Conservation (phyloP, 2,113 vertebrate genomes). For the Glaucomys volans region DNA sequence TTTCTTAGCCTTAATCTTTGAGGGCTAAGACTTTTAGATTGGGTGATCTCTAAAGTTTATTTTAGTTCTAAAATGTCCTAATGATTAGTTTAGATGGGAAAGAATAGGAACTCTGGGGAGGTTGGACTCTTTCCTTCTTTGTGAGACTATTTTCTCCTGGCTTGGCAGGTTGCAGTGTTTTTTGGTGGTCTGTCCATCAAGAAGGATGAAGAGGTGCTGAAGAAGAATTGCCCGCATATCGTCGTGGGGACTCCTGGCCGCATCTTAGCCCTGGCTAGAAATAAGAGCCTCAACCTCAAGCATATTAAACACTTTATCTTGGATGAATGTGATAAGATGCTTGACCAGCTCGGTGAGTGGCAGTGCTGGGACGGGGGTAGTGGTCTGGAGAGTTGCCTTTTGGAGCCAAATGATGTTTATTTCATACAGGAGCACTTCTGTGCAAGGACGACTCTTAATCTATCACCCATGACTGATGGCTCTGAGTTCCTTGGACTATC, state of each 20-base stretch:
- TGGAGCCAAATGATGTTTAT: constrained; percentile 74
- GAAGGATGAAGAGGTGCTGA: constrained; percentile 92
- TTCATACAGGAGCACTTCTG: constrained; percentile 26
- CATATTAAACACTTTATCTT: constrained; percentile 94
- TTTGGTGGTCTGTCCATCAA: constrained; percentile 92
- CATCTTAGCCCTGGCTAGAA: constrained; percentile 90
- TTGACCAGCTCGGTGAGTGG: constrained; percentile 91
- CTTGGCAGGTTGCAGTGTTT: constrained; percentile 90
- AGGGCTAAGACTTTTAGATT: neutral
- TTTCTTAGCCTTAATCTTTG: neutral
- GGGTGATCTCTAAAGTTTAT: neutral
- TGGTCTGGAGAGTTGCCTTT: neutral
- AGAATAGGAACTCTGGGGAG: neutral
- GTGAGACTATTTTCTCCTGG: neutral
- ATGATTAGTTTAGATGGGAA: neutral
- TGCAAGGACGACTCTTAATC: constrained; percentile 71
- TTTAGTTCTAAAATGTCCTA: neutral
- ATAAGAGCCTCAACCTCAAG: constrained; percentile 92
- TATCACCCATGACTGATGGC: constrained; percentile 80
- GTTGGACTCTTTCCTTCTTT: neutral
- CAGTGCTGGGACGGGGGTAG: neutral
- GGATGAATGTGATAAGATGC: constrained; percentile 94
- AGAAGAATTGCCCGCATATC: constrained; percentile 92
- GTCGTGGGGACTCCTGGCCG: constrained; percentile 92
- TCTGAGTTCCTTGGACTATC: neutral